Base-by-base conservation (phyloP, 2,888 invertebrate species). In the Aquatica leii region DNA sequence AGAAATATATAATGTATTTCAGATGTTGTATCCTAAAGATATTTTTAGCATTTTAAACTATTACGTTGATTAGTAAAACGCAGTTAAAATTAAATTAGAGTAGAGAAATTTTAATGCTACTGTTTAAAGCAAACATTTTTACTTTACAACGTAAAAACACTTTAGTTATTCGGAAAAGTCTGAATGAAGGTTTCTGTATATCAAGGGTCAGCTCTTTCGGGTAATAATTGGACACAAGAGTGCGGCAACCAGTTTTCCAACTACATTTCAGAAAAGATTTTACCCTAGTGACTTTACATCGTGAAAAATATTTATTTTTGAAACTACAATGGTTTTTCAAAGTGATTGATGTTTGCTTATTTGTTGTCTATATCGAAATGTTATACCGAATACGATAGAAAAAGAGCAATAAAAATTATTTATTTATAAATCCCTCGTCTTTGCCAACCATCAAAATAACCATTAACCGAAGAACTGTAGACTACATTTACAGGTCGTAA, bases 401-500 rank as follows among this genome's bases (percentile, higher is more conserved):
- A 40, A 37, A 53, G 18, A 15, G 49, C 34, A 49, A 69, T 70
- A 69, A 69, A 70, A 68, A 72, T 72, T 59, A 71, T 64, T 72
- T 72, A 72, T 72, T 72, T 70, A 72, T 56, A 68, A 71, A 70
- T 69, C 70, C 67, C 64, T 43, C 55, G 67, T 51, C 67, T 66
- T 67, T 58, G 57, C 56, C 35, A 59, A 62, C 65, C 72, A 73
- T 74, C 72, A 74, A 74, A 72, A 71, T 65, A 71, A 66, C 71
- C 72, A 73, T 74, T 73, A 71, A 74, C 67, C 67, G 61, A 63
- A 66, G 69, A 73, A 73, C 70, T 73, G 72, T 70, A 70, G 70
- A 69, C 67, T 71, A 71, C 75, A 73, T 75, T 75, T 75, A 75
- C 75, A 75, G 75, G 66, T 74, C 75, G 74, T 73, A 74, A 72